Base-by-base conservation (phyloP, 2,797 vertebrate genomes). In the Microctenopoma stevenorrisi region DNA sequence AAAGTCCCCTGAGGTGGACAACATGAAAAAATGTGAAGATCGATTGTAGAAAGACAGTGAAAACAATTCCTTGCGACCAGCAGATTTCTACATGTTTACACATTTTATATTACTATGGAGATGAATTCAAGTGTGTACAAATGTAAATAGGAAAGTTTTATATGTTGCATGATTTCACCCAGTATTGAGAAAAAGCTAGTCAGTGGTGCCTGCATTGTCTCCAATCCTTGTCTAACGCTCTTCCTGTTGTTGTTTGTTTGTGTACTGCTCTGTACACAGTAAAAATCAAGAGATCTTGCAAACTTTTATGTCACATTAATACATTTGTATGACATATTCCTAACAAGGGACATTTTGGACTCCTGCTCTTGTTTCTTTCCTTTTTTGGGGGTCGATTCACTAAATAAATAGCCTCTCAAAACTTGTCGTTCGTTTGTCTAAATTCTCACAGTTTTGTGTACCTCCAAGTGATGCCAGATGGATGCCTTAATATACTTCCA, bases 401-500 rank as follows among this genome's bases (percentile, higher is more conserved):
- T 77, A 26, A 74, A 73, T 72, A 69, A 63, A 59, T 33, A 25
- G 9, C 58, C 69, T 40, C 56, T 56, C 33, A 49, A 63, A 64
- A 64, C 25, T 1, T 78, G 16, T 46, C 48, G 15, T 35, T 74
- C 43, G 54, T 69, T 70, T 50, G 5, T 64, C 61, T 64, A 60
- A 68, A 82, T 90, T 91, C 85, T 83, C 76, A 89, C 73, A 80
- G 76, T 73, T 74, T 43, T 37, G 42, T 76, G 68, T 63, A 70
- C 72, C 81, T 79, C 71, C 4, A 46, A 79, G 64, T 52, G 1
- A 25, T 72, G 83, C 86, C 88, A 87, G 78, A 87, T 85, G 82
- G 80, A 80, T 64, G 81, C 84, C 87, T 88, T 81, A 83, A 79
- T 88, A 80, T 82, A 75, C 75, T 84, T 50, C 50, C 61, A 73